Base-by-base conservation (phyloP, 2,113 vertebrate species). In the Bungarus multicinctus region DNA sequence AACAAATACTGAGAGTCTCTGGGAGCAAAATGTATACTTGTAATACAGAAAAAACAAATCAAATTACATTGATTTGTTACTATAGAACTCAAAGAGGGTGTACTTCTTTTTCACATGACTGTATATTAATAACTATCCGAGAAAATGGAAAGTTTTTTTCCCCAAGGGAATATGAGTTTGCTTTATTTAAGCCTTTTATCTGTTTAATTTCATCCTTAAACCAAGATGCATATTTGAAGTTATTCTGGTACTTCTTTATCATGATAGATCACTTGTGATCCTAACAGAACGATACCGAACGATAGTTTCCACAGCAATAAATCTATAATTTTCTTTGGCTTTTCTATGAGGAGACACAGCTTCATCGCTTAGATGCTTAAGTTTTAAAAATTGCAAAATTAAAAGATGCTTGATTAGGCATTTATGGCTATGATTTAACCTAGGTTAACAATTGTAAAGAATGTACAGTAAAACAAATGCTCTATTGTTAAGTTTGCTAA, bases 171-270 rank as follows among this genome's bases (percentile, higher is more conserved):
- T 34, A 14, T 54, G 14, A 10, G 86, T 88, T 91, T 47, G 3
- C 22, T 3, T 74, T 81, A 85, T 22, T 89, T 94, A 60, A 91
- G 55, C 22, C 27, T 93, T n/a, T 1, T 92, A 27, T 74, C 92
- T 89, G 86, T 94, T 92, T 94, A 94, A 91, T 93, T 90, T 18
- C 20, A 90, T 30, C 45, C 39, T 94, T 91, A 93, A 53, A 95
- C 3, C n/a, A 89, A 90, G 22, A 47, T 81, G 69, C 16, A 18
- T 81, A 34, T 74, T 34, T 74, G 69, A 39, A 81, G 69, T 7
- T 34, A 81, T 90, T 88, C 91, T 86, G 92, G 89, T 52, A 91
- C 69, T 90, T 93, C 93, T 39, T 96, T 94, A 69, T 39, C 58
- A 39, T 43, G 58, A 88, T 5, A 94, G 64, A 52, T 58, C 52